Evolutionary conservation across 2,888 invertebrate genomes (phyloP), one percentile per base, ranked within the genome.

Genomic region (Limenitis arthemis): DNA sequence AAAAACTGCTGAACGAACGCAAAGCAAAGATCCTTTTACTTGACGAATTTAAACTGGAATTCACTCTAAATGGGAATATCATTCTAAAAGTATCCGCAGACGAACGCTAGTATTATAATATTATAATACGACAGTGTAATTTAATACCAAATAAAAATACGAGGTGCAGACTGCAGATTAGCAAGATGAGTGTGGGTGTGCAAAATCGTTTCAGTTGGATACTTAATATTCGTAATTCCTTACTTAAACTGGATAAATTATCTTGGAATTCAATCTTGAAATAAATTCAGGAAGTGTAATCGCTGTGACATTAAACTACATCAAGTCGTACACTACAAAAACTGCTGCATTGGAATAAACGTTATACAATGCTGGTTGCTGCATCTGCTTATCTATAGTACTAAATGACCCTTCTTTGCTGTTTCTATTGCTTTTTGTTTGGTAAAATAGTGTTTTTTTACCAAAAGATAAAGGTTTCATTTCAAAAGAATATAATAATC

Each of bases 251-350:
- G 53, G 40, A 58, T 58, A 58, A 58, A 51, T 52, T 52, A 53
- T 50, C 33, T 47, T 42, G 42, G 47, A 52, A 51, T 32, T 37
- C 38, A 52, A 57, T 49, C 46, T 46, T 28, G 28, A 36, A 47
- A 39, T 47, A 44, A 51, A 49, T 51, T 47, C 49, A 49, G 49
- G 49, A 44, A 51, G 46, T 46, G 47, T 47, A 54, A 54, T 58
- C 47, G 34, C 42, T 52, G 48, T 56, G 51, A 47, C 53, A 55
- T 56, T 55, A 60, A 56, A 56, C 46, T 53, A 51, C 48, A 56
- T 54, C 53, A 39, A 43, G 11, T 43, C 36, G 28, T 39, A 47
- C 48, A 47, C 49, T 41, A 28, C 39, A 49, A 49, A 31, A 38
- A n/a, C 43, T 32, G 52, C 20, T 29, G 37, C 51, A 29, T 11